These are phyloP conservation scores for Agonopterix alstromeriana DNA, from an alignment of 2,888 invertebrate genomes.

Conservation along the genomic window DNA sequence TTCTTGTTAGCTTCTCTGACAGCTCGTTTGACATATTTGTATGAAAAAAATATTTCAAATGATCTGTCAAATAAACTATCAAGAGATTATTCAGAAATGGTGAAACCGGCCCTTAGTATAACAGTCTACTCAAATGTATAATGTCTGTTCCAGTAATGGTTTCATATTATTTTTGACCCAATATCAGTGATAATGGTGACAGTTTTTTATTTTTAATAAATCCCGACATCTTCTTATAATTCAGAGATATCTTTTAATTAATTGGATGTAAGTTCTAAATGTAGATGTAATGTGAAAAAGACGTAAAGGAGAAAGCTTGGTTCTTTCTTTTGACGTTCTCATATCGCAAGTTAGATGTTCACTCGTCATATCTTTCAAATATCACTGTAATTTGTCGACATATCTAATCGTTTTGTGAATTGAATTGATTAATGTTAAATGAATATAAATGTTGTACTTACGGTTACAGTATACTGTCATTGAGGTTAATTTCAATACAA, in stretches of 20 bases:
- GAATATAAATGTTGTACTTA: slow-evolving; percentile 71
- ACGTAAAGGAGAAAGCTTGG: not conserved
- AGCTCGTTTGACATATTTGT: no score
- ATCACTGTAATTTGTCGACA: slow-evolving; percentile 67
- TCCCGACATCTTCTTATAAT: not conserved
- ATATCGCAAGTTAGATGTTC: slow-evolving; percentile 4
- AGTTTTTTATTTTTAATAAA: not conserved
- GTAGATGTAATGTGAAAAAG: not conserved
- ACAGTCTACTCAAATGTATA: no score
- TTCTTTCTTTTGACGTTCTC: not conserved
- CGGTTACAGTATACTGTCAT: slow-evolving; percentile 68
- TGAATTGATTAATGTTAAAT: slow-evolving; percentile 66
- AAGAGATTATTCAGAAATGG: no score
- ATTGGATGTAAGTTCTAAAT: no score
- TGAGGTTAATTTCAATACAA: slow-evolving; percentile 63
- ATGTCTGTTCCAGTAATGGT: no score
- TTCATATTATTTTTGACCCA: no score
- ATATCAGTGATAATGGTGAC: no score
- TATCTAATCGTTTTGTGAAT: slow-evolving; percentile 72
- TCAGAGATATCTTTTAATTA: not conserved
- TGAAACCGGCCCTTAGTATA: no score
- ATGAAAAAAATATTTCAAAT: no score
- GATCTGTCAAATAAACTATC: no score
- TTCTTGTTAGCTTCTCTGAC: no score
- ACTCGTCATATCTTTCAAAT: slow-evolving; percentile 54